Base-by-base conservation (phyloP, 2,113 vertebrate species). In the Willisornis vidua region DNA sequence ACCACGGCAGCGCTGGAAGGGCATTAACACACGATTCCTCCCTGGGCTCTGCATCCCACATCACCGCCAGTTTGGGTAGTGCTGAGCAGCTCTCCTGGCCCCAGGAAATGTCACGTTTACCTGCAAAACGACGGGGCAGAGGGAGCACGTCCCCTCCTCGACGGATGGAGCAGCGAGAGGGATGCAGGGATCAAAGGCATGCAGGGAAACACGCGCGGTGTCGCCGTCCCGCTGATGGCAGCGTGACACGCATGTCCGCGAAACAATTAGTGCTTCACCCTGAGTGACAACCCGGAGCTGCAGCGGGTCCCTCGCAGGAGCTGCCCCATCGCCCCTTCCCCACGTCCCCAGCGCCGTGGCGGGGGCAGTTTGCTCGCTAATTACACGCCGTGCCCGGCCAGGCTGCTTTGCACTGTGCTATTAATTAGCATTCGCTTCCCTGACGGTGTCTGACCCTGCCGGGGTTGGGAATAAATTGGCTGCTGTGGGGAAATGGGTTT, bases 161-260 rank as follows among this genome's bases (percentile, higher is more conserved):
- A 35, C 3, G n/a, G 3, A 43, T 18, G 83, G 55, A 24, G 1
- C 14, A 0, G 29, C 10, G 43, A 11, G 12, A 28, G 57, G 10
- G 72, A 16, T 6, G 39, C 3, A 1, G 93, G 35, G 58, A 37
- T 16, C 4, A 0, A 20, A 59, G 33, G 49, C 70, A 19, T 23
- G 29, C 2, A 0, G 5, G 3, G 11, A 25, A 24, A 15, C n/a
- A 1, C 2, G 1, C 12, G 0, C 35, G 5, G 31, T 4, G 22
- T 37, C 57, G 26, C 19, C 4, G 62, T 13, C 46, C 24, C 0
- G 0, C 46, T 3, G 25, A 5, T 15, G 28, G 52, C 76, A 29
- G 57, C 0, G 0, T 52, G 74, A 20, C 74, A 25, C 24, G 0
- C 6, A 0, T 4, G 14, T 59, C 54, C 25, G 71, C 10, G 0